Percentiles rank a stretch among this genome's conserved stretches.
Conservation (phyloP, 2,113 vertebrate species). For the Atractosteus spatula region DNA sequence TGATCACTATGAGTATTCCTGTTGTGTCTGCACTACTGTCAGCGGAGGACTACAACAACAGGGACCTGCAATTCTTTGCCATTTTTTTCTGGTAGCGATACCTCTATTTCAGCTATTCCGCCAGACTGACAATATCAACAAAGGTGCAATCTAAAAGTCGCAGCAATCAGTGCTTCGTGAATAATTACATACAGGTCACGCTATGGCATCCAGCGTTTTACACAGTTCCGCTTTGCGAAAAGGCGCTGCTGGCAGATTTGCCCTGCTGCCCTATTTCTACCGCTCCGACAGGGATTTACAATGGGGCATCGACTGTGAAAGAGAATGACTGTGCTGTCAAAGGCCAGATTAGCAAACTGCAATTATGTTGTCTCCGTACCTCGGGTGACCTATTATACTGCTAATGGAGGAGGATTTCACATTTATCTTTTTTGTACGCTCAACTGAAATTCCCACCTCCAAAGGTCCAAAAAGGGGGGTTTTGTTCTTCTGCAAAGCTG, state of each 20-base stretch:
- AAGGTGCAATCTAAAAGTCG: too few relatives aligned
- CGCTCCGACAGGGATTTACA: background rate
- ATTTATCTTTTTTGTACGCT: too few relatives aligned
- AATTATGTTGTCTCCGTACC: conserved; percentile 21
- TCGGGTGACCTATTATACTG: conserved; percentile 13
- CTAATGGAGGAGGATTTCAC: conserved; percentile 4
- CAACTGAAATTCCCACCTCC: too few relatives aligned
- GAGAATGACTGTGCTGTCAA: conserved; percentile 14
- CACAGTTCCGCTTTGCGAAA: too few relatives aligned
- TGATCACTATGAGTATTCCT: too few relatives aligned
- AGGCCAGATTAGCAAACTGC: conserved; percentile 22
- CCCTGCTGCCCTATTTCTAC: background rate
- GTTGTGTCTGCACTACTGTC: too few relatives aligned
- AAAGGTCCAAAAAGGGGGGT: too few relatives aligned
- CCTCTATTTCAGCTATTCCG: background rate
- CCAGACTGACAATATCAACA: background rate
- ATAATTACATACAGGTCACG: background rate
- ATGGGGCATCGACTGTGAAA: background rate
- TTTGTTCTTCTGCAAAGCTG: too few relatives aligned
- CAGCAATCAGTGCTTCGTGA: background rate
- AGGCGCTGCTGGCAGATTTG: conserved; percentile 17
- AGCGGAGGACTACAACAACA: background rate
- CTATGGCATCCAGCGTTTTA: background rate
- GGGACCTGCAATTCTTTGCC: too few relatives aligned
- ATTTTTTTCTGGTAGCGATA: background rate